Base-by-base conservation (phyloP, 2,797 vertebrate species). In the Dermochelys coriacea region DNA sequence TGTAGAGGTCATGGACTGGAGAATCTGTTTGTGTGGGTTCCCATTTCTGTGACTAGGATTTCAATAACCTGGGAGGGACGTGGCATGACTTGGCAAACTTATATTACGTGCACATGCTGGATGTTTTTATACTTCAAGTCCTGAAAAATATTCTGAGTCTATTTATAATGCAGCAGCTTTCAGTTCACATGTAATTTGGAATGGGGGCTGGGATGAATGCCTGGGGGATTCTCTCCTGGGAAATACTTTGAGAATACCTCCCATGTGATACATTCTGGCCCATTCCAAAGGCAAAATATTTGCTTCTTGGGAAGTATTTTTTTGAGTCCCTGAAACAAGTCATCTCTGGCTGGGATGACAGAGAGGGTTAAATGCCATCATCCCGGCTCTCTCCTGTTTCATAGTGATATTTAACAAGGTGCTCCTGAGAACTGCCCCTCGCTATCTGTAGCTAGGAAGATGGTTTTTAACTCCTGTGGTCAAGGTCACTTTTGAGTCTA, bases 1-100 rank as follows among this genome's bases (percentile, higher is more conserved):
- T 23, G 4, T 49, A 34, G n/a, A 68, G 18, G 8, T 21, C n/a
- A n/a, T 21, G 1, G 2, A 21, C 25, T 29, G 21, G 81, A 55
- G 45, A 85, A 45, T 47, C 31, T 45, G 3, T 80, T 51, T 25
- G n/a, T 29, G 8, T 41, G 1, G 52, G 0, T 37, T 21, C 3
- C 64, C n/a, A 29, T 50, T 25, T 10, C 64, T 52, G 49, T 45
- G 34, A 55, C 78, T 29, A 14, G 0, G 0, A 41, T 80, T 59
- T 71, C 82, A 50, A 57, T 85, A 51, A 78, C 3, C 14, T 29
- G 9, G 68, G 50, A n/a, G 86, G 6, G 5, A 50, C 57, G 27
- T 34, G 3, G 34, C 16, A 0, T 68, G 88, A 84, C 41, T 81
- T 41, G 16, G 71, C 85, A 49, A 19, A 74, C 47, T 34, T 25